Conservation (phyloP, 2,113 vertebrate genomes). For the Sphyrna mokarran region DNA sequence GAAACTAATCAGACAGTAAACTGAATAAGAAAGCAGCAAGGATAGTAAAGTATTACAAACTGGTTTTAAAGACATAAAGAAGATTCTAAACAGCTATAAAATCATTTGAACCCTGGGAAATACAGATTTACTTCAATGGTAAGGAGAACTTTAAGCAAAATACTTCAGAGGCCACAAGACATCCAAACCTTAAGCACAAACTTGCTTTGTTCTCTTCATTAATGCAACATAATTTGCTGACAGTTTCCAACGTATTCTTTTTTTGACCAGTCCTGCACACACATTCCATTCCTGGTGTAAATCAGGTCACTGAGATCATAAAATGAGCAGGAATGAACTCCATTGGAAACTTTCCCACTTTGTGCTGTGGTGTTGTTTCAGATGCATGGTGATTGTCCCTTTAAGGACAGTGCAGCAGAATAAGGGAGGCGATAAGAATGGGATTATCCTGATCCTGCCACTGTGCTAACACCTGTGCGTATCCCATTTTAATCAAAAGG, state of each 20-base stretch:
- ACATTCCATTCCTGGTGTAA: neutral
- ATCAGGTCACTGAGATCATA: neutral
- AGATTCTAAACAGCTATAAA: neutral
- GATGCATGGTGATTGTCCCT: too few relatives aligned
- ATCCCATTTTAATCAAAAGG: too few relatives aligned
- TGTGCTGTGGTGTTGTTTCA: neutral
- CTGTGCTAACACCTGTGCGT: too few relatives aligned
- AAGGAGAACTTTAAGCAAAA: neutral
- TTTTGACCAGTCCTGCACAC: neutral
- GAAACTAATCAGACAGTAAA: neutral
- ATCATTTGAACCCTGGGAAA: neutral
- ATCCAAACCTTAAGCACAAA: neutral
- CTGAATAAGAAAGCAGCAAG: neutral
- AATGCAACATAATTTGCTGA: neutral
- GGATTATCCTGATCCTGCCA: too few relatives aligned
- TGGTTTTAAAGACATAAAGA: neutral
- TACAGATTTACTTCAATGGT: neutral
- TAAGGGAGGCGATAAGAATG: too few relatives aligned
- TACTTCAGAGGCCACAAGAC: neutral
- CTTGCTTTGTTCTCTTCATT: neutral
- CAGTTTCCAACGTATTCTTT: neutral
- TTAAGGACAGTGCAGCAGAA: too few relatives aligned
- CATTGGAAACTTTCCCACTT: neutral
- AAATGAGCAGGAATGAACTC: neutral
- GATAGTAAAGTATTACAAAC: neutral